Evolutionary conservation across 2,797 vertebrate species (phyloP).

Genomic region (Notamacropus eugenii): DNA sequence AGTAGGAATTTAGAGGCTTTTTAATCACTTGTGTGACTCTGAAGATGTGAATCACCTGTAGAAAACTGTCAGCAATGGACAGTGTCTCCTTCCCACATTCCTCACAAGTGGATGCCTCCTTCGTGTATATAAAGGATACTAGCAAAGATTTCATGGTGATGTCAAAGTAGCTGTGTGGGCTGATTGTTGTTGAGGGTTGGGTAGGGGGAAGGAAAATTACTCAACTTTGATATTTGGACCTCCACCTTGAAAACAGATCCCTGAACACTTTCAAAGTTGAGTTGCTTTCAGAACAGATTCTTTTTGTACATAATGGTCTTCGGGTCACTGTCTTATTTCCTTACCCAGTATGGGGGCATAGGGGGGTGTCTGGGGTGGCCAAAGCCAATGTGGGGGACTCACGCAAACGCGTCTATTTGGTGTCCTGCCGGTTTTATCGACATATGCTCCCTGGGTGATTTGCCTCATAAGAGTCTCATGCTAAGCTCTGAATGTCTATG

Average conservation of each 20-base stretch:
- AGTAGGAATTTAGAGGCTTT: neutral
- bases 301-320: neutral
- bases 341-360: neutral
- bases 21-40: neutral
- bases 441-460: neutral
- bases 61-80: neutral
- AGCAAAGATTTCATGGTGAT: neutral
- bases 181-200: neutral
- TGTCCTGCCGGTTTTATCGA: neutral
- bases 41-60: neutral
- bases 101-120: neutral
- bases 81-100: neutral
- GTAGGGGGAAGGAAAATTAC: neutral
- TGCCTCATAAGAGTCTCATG: neutral
- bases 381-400: neutral
- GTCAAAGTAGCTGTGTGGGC: neutral
- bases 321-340: neutral
- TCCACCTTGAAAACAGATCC: neutral
- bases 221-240: neutral
- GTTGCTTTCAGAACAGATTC: neutral
- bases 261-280: neutral
- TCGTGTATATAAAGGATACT: neutral
- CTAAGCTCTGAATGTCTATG: neutral
- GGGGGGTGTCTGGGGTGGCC: no score
- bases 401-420: neutral